Evolutionary conservation across 2,888 invertebrate species (phyloP).

Genomic region (Cantharis rustica): DNA sequence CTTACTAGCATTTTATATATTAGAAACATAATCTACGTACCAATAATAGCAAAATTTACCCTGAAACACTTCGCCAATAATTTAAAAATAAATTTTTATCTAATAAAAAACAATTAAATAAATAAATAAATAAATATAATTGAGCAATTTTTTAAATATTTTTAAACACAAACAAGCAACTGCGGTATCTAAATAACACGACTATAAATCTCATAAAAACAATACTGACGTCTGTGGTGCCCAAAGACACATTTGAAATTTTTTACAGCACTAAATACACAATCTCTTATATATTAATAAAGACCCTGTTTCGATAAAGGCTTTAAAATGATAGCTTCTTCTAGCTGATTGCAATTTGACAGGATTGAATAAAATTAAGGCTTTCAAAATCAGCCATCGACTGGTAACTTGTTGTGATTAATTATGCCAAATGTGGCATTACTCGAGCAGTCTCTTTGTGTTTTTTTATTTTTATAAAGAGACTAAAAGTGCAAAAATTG

Average conservation of each 20-base stretch:
- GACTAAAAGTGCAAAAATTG: constrained; percentile 39
- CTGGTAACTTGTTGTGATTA: constrained; percentile 17
- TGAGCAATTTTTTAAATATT: not conserved
- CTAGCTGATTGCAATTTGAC: constrained; percentile 48
- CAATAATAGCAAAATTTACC: constrained; percentile 42
- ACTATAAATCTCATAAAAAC: constrained; percentile 44
- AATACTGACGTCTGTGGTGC: constrained; percentile 49
- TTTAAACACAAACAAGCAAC: not conserved
- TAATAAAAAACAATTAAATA: not conserved
- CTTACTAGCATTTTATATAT: constrained; percentile 15
- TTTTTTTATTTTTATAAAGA: constrained; percentile 9
- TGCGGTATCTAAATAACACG: constrained; percentile 20
- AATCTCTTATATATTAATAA: constrained; percentile 53
- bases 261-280: constrained; percentile 49
- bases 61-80: constrained; percentile 49
- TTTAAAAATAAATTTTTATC: constrained; percentile 19
- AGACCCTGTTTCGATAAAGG: constrained; percentile 58
- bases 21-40: constrained; percentile 31
- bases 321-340: constrained; percentile 54
- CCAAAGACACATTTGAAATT: constrained; percentile 44
- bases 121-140: not conserved
- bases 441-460: constrained; percentile 22
- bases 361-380: constrained; percentile 29
- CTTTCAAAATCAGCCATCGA: constrained; percentile 23
- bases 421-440: constrained; percentile 33